These are phyloP conservation scores for Podarcis siculus DNA, from an alignment of 2,797 vertebrate species.

Conservation along the genomic window DNA sequence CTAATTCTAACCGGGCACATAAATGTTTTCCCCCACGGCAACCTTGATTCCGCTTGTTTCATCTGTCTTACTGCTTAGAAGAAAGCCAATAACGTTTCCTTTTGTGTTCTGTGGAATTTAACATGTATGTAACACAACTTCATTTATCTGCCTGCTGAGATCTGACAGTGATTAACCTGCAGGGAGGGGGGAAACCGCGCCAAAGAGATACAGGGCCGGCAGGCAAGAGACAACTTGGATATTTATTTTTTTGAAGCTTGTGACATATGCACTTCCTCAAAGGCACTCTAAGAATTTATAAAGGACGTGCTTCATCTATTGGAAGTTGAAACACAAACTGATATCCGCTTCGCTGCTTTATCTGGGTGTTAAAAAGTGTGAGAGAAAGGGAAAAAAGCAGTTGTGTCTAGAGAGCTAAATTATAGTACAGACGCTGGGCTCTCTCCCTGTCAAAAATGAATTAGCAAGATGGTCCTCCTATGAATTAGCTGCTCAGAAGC, in stretches of 20 bases:
- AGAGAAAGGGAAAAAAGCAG: not conserved
- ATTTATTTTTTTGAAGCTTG: not conserved
- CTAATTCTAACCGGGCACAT: too few relatives aligned
- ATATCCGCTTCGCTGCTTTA: constrained; percentile 1
- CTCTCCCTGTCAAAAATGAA: not conserved
- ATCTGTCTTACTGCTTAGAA: not conserved
- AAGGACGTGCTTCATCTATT: constrained; percentile 48
- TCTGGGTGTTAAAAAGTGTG: not conserved
- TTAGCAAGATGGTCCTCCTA: not conserved
- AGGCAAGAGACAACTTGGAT: constrained; percentile 45
- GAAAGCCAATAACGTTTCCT: not conserved
- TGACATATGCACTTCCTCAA: constrained; percentile 42
- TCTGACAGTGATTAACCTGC: too few relatives aligned
- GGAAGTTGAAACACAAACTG: constrained; percentile 55
- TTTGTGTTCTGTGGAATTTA: not conserved
- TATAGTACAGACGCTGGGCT: constrained; percentile 9
- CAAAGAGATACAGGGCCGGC: constrained; percentile 35
- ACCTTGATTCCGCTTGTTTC: not conserved
- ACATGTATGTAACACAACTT: not conserved
- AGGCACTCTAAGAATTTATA: constrained; percentile 60
- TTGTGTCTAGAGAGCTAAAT: not conserved
- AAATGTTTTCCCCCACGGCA: too few relatives aligned
- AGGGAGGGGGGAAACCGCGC: not conserved
- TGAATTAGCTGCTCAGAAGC: not conserved
- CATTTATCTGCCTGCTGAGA: not conserved